Evolutionary conservation across 2,113 vertebrate genomes (phyloP), one percentile per base, ranked within the genome.

Genomic region (Thinocorus orbignyianus): DNA sequence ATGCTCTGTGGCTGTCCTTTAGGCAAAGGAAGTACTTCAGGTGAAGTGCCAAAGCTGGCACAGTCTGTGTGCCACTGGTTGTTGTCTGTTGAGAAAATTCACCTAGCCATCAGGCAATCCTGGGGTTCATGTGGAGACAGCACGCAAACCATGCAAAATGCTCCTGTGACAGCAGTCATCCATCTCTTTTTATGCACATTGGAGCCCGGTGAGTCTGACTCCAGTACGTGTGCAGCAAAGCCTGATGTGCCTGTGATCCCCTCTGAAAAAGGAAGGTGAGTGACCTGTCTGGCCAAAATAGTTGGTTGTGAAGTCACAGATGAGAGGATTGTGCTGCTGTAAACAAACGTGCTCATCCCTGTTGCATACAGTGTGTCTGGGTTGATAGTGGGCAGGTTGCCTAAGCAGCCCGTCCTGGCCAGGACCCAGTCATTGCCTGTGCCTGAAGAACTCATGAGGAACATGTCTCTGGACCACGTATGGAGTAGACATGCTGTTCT

Each of bases 111-210:
- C 46, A 24, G 46, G 41, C 15, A 16, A 2, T 62, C 33, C 58
- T 1, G 8, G n/a, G 48, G 58, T 62, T 80, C 0, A 0, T 2
- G 20, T 0, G 1, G 44, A 55, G 83, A 17, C 33, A 39, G 58
- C 20, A 26, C 42, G 33, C 37, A 51, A 11, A 60, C 16, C 20
- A 6, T 13, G 17, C 1, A 2, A 66, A 79, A n/a, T 0, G 2
- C 39, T 73, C n/a, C 10, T 1, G 1, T 39, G 66, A 54, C 35
- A 51, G 35, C 35, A 26, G 7, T 33, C 2, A 1, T 4, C 44
- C 15, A 13, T 25, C 48, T 49, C 42, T 42, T 13, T n/a, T 49
- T n/a, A 66, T 37, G 25, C 35, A 28, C 1, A 1, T 25, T 48
- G 61, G 26, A 81, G 26, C 41, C 41, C 17, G 3, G 15, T 6